These are phyloP conservation scores for Mechanitis messenoides DNA, from an alignment of 2,888 invertebrate species.

Conservation along the genomic window DNA sequence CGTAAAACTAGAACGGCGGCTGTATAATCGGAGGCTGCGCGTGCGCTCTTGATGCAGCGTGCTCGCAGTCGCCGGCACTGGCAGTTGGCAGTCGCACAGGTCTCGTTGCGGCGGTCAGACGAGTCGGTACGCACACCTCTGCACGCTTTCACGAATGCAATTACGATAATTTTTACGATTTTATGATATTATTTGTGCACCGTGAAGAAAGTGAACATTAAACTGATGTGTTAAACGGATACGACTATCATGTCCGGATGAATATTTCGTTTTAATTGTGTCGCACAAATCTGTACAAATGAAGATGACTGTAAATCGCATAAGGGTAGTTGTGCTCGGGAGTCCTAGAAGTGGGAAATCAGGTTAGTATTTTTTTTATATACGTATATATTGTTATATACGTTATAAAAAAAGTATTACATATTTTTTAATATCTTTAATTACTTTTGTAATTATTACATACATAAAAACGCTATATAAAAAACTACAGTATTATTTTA, in stretches of 20 bases:
- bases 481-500: too few relatives aligned
- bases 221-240: slow-evolving; percentile 41
- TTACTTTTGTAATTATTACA: too few relatives aligned
- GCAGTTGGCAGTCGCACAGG: slow-evolving; percentile 63
- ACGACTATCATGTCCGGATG: slow-evolving; percentile 46
- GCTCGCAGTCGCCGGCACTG: slow-evolving; percentile 33
- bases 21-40: slow-evolving; percentile 46
- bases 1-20: slow-evolving; percentile 52
- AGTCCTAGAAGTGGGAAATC: slow-evolving; percentile 87
- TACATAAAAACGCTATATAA: too few relatives aligned
- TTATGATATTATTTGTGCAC: slow-evolving; percentile 40
- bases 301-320: slow-evolving; percentile 86
- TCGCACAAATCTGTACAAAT: slow-evolving; percentile 60
- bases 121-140: slow-evolving; percentile 35
- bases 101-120: slow-evolving; percentile 58
- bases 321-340: slow-evolving; percentile 87
- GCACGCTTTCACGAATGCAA: slow-evolving; percentile 56
- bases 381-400: background rate
- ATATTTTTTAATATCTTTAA: too few relatives aligned
- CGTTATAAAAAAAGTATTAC: background rate
- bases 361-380: slow-evolving; percentile 73
- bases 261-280: slow-evolving; percentile 40
- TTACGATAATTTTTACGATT: slow-evolving; percentile 57
- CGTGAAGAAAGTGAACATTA: slow-evolving; percentile 47
- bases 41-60: slow-evolving; percentile 51